A percentile compares a stretch with the other conserved stretches of the same genome.
Conservation (phyloP, 64 coral and sea anemone genomes). For the Hydrozoanthus tunicans region DNA sequence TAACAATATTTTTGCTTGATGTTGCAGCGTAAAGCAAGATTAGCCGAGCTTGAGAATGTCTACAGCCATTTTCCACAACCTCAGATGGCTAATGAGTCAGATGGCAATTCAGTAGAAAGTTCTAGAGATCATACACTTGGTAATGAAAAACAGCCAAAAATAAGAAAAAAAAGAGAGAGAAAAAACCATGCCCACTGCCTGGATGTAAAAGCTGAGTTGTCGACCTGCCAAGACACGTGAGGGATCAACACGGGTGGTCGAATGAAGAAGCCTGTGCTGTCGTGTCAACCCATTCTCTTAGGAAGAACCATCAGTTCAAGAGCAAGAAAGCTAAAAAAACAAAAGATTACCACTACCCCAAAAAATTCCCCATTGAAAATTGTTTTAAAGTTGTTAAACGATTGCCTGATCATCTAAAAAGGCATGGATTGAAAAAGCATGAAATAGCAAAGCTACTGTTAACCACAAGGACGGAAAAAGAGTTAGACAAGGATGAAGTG, state of each 20-base stretch:
- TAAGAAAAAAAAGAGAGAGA: slow-evolving; percentile 8
- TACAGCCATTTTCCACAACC: slow-evolving; percentile 3
- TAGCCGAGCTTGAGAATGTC: neutral
- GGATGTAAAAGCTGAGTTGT: slow-evolving; percentile 7
- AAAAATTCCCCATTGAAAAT: slow-evolving; percentile 40
- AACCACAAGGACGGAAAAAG: neutral
- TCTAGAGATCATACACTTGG: neutral
- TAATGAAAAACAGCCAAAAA: slow-evolving; percentile 15
- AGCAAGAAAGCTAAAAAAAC: slow-evolving; percentile 22
- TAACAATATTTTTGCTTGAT: neutral
- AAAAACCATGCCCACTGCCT: slow-evolving; percentile 43
- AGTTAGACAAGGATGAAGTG: slow-evolving; percentile 13
- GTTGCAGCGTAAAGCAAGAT: slow-evolving; percentile 31
- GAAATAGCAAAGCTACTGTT: slow-evolving; percentile 50
- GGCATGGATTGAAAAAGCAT: slow-evolving; percentile 26
- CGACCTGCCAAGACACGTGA: slow-evolving; percentile 34
- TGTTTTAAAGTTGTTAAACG: slow-evolving; percentile 52
- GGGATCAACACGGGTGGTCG: slow-evolving; percentile 13
- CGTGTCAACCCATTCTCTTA: slow-evolving; percentile 21
- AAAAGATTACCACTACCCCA: slow-evolving; percentile 49
- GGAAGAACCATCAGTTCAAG: slow-evolving; percentile 37
- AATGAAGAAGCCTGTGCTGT: slow-evolving; percentile 13
- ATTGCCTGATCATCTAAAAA: slow-evolving; percentile 32
- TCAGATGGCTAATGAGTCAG: neutral
- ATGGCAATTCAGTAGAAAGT: slow-evolving; percentile 10